phyloP scores from a whole-genome alignment of 2,888 invertebrate species.

The Andrena minutula region DNA sequence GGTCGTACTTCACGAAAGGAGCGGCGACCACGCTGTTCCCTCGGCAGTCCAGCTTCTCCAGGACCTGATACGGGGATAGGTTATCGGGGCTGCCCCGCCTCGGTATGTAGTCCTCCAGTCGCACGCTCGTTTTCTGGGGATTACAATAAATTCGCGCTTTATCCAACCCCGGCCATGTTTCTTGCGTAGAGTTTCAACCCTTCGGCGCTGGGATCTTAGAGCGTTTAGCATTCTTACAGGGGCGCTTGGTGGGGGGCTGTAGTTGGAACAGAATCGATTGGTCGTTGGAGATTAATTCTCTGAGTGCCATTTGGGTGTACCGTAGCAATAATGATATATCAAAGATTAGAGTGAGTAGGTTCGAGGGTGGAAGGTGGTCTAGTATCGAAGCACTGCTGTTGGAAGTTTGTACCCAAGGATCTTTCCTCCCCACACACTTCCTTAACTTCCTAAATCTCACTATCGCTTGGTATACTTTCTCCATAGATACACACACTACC shows the following conservation, averaged over 20 bases:
- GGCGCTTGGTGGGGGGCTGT: not conserved
- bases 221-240: not conserved
- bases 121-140: constrained; percentile 80
- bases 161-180: constrained; percentile 3
- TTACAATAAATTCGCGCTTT: constrained; percentile 43
- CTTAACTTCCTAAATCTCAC: no score
- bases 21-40: constrained; percentile 72
- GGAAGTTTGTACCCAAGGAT: no score
- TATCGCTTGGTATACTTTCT: no score
- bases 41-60: constrained; percentile 81
- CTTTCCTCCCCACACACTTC: no score
- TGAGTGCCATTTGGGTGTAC: no score
- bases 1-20: constrained; percentile 78
- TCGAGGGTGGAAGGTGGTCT: no score
- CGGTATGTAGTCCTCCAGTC: constrained; percentile 85
- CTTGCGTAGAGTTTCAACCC: constrained; percentile 6
- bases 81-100: constrained; percentile 85
- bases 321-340: no score
- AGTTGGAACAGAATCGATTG: not conserved
- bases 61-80: constrained; percentile 84
- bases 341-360: no score
- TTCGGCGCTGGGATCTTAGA: not conserved
- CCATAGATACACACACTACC: no score
- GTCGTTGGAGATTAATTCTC: not conserved
- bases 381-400: no score